Conservation (phyloP, 2,797 vertebrate species). For the Tamandua tetradactyla region DNA sequence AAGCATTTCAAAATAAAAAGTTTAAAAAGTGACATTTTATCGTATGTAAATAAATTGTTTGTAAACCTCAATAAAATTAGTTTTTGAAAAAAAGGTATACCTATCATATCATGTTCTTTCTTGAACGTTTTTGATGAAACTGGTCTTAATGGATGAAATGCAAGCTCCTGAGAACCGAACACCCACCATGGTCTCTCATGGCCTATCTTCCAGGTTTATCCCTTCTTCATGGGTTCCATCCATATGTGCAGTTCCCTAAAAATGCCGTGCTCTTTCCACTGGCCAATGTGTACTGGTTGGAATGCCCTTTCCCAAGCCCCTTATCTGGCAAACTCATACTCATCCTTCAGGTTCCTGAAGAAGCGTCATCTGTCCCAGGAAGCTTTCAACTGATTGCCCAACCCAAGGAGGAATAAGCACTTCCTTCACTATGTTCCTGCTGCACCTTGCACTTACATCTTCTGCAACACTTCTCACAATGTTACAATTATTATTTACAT, state of each 20-base stretch:
- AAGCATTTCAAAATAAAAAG: too few species aligned
- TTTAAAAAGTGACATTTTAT: neutral
- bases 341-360: neutral
- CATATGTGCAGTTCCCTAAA: neutral
- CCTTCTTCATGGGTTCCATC: neutral
- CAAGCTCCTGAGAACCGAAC: neutral
- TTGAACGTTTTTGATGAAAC: conserved; percentile 22
- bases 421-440: neutral
- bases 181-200: neutral
- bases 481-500: neutral
- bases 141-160: neutral
- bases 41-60: neutral
- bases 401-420: neutral
- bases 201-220: neutral
- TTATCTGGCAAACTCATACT: neutral
- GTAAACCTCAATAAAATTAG: neutral
- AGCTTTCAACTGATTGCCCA: neutral
- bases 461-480: neutral
- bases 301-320: neutral
- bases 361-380: neutral
- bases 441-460: neutral
- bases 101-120: neutral
- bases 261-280: neutral
- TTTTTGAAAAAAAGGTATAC: neutral
- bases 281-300: neutral